phyloP scores from a whole-genome alignment of 1,140 invertebrate species.

The roundworm (Caenorhabditis elegans) region WBcel235 BX284604.4:7288501-7289000 shows the following conservation, averaged over 20 bases:
- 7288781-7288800: not conserved
- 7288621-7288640: not conserved
- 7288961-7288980: not conserved
- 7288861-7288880: too few relatives aligned
- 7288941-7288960: not conserved
- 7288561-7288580: not conserved
- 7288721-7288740: not conserved
- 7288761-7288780: not conserved
- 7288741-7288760: not conserved
- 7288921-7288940: not conserved
- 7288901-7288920: not conserved
- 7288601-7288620: not conserved
- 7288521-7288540: not conserved
- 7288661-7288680: not conserved
- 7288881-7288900: too few relatives aligned
- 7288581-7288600: not conserved
- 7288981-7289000: not conserved
- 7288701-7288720: not conserved
- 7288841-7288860: too few relatives aligned
- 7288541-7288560: slow-evolving; percentile 21
- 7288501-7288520: not conserved
- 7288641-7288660: slow-evolving; percentile 12
- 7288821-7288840: not conserved
- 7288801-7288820: not conserved
- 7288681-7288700: not conserved